These are phyloP conservation scores for Drosophila pachea DNA, from an alignment of 1,140 invertebrate species.

Conservation along the genomic window DNA sequence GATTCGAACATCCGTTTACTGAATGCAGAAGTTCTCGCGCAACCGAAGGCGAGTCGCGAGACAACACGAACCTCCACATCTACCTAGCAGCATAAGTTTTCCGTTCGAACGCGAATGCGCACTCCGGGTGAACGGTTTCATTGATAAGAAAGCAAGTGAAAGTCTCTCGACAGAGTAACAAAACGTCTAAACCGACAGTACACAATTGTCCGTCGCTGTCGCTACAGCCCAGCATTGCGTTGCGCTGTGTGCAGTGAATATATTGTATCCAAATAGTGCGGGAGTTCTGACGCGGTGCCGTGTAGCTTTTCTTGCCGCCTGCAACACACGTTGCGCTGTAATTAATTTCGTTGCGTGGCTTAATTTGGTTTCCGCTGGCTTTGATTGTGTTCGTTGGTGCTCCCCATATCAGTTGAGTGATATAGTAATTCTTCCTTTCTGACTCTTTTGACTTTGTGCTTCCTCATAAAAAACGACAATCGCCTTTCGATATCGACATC, in stretches of 20 bases:
- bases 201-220: constrained; percentile 34
- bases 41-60: constrained; percentile 5
- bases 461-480: constrained; percentile 3
- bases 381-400: constrained; percentile 25
- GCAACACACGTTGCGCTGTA: constrained; percentile 28
- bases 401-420: constrained; percentile 40
- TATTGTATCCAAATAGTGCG: constrained; percentile 20
- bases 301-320: constrained; percentile 18
- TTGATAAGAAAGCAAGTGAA: constrained; percentile 66
- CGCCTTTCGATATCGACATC: constrained; percentile 3
- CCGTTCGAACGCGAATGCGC: constrained; percentile 32
- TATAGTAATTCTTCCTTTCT: constrained; percentile 38
- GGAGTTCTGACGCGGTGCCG: constrained; percentile 15
- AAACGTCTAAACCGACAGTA: constrained; percentile 24
- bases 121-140: constrained; percentile 41
- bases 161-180: constrained; percentile 26
- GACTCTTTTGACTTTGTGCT: constrained; percentile 43
- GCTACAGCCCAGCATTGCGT: constrained; percentile 30
- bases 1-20: constrained; percentile 5
- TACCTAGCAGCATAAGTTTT: neutral
- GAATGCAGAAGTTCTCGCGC: constrained; percentile 2
- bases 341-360: constrained; percentile 43
- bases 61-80: neutral
- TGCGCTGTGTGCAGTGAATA: constrained; percentile 1
- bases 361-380: constrained; percentile 36